Evolutionary conservation across 2,113 vertebrate species (phyloP).

Genomic region (Ciconia maguari): DNA sequence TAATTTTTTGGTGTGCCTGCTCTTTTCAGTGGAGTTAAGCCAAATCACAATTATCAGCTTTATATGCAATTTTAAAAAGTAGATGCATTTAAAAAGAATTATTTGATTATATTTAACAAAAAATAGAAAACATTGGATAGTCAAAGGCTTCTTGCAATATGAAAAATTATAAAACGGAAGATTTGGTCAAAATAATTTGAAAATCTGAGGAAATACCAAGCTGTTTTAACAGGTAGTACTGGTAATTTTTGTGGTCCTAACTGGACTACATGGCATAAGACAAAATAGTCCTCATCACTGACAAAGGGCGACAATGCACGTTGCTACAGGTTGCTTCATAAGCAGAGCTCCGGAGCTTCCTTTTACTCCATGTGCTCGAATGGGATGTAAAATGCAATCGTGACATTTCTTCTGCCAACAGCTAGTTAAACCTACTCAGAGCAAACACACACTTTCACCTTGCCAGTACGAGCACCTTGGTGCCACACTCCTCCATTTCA

Average conservation of each 20-base stretch:
- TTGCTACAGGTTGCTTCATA: background rate
- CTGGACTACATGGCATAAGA: fast-evolving
- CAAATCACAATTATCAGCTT: background rate
- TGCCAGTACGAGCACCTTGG: fast-evolving
- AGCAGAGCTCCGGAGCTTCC: background rate
- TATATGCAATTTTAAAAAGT: background rate
- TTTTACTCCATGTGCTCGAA: background rate
- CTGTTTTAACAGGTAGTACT: background rate
- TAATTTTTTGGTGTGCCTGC: background rate
- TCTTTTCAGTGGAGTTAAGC: background rate
- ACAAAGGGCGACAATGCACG: fast-evolving
- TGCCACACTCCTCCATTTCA: background rate
- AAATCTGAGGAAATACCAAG: background rate
- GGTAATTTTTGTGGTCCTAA: background rate
- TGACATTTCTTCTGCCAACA: background rate
- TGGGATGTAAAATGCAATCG: fast-evolving
- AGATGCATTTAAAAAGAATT: background rate
- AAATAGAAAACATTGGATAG: background rate
- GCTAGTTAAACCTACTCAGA: fast-evolving
- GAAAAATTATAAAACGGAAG: background rate
- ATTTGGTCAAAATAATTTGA: background rate
- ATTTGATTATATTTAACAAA: background rate
- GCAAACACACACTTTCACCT: background rate
- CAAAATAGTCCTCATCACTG: background rate
- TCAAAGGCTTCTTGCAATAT: background rate